Evolutionary conservation across 2,797 vertebrate genomes (phyloP).

Genomic region (Molossus alvarezi): DNA sequence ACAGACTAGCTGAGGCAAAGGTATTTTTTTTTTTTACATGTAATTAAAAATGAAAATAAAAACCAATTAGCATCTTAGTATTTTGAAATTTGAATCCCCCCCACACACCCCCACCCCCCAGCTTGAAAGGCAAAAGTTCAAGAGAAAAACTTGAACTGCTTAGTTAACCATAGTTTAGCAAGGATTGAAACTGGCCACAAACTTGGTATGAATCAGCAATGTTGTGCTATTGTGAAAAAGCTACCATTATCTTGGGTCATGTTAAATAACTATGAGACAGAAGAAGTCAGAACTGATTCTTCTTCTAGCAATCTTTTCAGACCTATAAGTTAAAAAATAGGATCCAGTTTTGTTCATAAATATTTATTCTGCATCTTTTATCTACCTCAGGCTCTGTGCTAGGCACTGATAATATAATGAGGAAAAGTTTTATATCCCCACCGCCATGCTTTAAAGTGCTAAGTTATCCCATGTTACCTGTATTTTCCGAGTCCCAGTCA

Average conservation of each 20-base stretch:
- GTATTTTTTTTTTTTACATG: neutral
- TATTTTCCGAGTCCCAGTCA: neutral
- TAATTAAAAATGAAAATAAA: neutral
- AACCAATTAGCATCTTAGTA: neutral
- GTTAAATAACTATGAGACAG: neutral
- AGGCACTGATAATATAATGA: neutral
- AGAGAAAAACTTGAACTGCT: neutral
- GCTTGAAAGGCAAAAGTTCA: neutral
- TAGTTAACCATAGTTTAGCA: neutral
- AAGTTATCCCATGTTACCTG: neutral
- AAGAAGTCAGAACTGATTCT: slow-evolving; percentile 24
- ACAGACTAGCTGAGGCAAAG: neutral
- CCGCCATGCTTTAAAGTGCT: neutral
- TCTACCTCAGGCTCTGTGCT: neutral
- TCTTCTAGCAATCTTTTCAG: slow-evolving; percentile 18
- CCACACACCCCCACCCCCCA: too few species aligned
- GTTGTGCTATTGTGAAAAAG: neutral
- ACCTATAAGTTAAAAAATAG: neutral
- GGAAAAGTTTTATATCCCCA: neutral
- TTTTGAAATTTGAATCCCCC: neutral
- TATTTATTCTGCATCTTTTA: slow-evolving; percentile 3
- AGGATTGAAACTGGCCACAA: neutral
- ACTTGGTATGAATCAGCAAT: neutral
- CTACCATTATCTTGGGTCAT: slow-evolving; percentile 1
- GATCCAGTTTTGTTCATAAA: neutral